Evolutionary conservation across 2,797 vertebrate species (phyloP).

Genomic region (Otus scops): DNA sequence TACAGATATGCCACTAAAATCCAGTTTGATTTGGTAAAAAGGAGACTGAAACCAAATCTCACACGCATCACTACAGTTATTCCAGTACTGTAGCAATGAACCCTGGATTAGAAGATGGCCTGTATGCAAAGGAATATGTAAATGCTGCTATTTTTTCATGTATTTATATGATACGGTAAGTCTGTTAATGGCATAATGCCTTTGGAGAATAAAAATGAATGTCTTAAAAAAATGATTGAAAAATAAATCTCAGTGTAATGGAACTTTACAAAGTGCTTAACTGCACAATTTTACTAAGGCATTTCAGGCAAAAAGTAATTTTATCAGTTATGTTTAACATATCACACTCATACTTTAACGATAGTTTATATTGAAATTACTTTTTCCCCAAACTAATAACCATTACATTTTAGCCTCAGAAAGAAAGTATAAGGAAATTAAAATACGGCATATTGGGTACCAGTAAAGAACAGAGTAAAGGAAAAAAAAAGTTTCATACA

Average conservation of each 20-base stretch:
- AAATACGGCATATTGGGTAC: not conserved
- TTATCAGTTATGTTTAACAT: constrained; percentile 40
- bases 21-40: not conserved
- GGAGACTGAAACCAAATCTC: not conserved
- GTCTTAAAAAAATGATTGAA: not conserved
- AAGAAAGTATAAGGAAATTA: not conserved
- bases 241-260: constrained; percentile 44
- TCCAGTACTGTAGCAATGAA: not conserved
- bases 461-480: not conserved
- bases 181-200: not conserved
- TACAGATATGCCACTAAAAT: not conserved
- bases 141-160: not conserved
- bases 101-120: not conserved
- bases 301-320: not conserved
- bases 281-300: not conserved
- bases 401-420: not conserved
- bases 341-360: constrained; percentile 15
- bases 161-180: not conserved
- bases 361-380: constrained; percentile 26
- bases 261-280: constrained; percentile 37
- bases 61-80: not conserved
- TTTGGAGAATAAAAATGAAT: not conserved
- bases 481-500: not conserved
- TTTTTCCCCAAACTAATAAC: constrained; percentile 28
- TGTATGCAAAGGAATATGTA: not conserved